Evolutionary conservation across 2,797 vertebrate species (phyloP).

Genomic region (Chaenodraco wilsoni): DNA sequence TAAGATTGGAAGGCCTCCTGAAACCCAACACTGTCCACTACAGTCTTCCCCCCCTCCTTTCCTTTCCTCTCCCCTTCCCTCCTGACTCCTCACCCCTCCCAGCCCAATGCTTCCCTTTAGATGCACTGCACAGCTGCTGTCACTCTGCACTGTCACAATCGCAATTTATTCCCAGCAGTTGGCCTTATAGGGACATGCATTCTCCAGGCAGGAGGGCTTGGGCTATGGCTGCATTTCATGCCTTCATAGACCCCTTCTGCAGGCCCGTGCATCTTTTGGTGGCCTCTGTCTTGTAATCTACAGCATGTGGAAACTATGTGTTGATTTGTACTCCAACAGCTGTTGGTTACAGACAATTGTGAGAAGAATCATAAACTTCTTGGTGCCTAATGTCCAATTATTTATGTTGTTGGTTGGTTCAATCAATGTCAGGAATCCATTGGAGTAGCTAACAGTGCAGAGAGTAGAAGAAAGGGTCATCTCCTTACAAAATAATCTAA

Average conservation of each 20-base stretch:
- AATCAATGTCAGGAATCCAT: constrained; percentile 16
- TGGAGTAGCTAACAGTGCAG: constrained; percentile 12
- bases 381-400: constrained; percentile 20
- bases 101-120: constrained; percentile 68
- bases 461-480: constrained; percentile 8
- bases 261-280: constrained; percentile 37
- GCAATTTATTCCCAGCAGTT: constrained; percentile 84
- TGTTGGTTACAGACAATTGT: constrained; percentile 5
- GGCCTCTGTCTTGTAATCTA: constrained; percentile 18
- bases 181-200: constrained; percentile 94
- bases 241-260: constrained; percentile 32
- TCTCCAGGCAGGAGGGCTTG: constrained; percentile 78
- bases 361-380: constrained; percentile 25
- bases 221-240: constrained; percentile 26
- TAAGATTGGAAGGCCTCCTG: constrained; percentile 96
- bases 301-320: constrained; percentile 2
- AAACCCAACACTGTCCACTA: constrained; percentile 88
- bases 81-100: constrained; percentile 63
- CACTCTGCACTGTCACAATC: constrained; percentile 87
- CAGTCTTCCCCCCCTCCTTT: constrained; percentile 55
- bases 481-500: constrained; percentile 20
- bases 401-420: constrained; percentile 34
- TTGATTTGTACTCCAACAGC: constrained; percentile 2
- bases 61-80: constrained; percentile 38
- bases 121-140: constrained; percentile 89